These are phyloP conservation scores for Agonopterix heracliana DNA, from an alignment of 2,888 invertebrate species.

Conservation along the genomic window DNA sequence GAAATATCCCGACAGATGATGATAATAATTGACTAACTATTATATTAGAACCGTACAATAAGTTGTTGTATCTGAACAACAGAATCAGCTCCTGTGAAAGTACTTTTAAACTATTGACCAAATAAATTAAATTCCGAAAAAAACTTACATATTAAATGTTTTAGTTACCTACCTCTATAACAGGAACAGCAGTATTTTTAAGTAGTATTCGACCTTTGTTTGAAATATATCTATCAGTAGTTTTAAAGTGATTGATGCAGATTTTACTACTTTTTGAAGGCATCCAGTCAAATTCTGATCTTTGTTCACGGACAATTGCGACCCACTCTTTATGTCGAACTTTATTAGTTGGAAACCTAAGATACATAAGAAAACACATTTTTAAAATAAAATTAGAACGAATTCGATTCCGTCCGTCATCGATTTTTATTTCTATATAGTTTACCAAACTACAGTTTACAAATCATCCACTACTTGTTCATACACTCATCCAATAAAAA, in stretches of 20 bases:
- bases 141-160: too few species aligned
- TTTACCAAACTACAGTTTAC: too few species aligned
- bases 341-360: slow-evolving; percentile 15
- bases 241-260: slow-evolving; percentile 14
- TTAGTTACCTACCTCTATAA: not conserved
- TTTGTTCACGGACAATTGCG: slow-evolving; percentile 13
- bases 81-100: too few species aligned
- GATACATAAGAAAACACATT: not conserved
- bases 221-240: slow-evolving; percentile 11
- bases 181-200: slow-evolving; percentile 4
- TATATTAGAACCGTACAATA: too few species aligned
- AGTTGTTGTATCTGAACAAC: too few species aligned
- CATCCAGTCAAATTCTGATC: slow-evolving; percentile 15
- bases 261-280: slow-evolving; percentile 16
- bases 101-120: too few species aligned
- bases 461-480: too few species aligned
- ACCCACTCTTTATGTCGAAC: slow-evolving; percentile 10
- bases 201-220: slow-evolving; percentile 12
- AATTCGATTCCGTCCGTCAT: not conserved
- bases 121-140: too few species aligned
- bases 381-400: not conserved
- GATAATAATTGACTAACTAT: too few species aligned
- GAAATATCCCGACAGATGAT: too few species aligned
- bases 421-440: not conserved
- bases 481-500: not conserved